A percentile compares a stretch with the other conserved stretches of the same genome.
These are phyloP conservation scores for Apotomis betuletana DNA, from an alignment of 2,888 invertebrate species.

Conservation along the genomic window DNA sequence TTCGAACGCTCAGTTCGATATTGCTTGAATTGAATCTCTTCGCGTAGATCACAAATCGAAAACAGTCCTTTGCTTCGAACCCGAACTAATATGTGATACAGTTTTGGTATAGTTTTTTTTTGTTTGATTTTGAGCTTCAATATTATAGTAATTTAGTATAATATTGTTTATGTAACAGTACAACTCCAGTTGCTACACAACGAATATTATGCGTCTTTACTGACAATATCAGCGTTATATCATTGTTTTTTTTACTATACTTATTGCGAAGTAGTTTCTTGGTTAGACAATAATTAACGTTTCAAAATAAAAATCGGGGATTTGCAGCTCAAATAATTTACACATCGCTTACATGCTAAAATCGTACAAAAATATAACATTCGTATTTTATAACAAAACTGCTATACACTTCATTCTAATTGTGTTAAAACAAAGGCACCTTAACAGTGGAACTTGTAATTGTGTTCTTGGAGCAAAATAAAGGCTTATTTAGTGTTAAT, in stretches of 20 bases:
- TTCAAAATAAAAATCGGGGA: neutral
- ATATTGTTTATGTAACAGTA: slow-evolving; percentile 56
- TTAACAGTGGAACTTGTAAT: neutral
- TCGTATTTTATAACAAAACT: slow-evolving; percentile 20
- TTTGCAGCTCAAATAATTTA: slow-evolving; percentile 21
- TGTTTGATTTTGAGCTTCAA: slow-evolving; percentile 33
- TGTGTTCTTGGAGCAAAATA: neutral
- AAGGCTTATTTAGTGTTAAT: slow-evolving; percentile 1
- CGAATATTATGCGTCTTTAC: slow-evolving; percentile 23
- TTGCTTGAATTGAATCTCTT: slow-evolving; percentile 1
- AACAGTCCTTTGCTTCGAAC: neutral
- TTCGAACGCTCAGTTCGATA: neutral
- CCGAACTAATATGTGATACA: neutral
- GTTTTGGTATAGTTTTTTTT: neutral
- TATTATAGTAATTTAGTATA: slow-evolving; percentile 39
- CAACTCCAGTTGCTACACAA: slow-evolving; percentile 66
- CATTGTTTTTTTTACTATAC: neutral
- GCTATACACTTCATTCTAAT: slow-evolving; percentile 7
- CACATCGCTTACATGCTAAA: slow-evolving; percentile 30
- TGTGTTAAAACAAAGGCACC: slow-evolving; percentile 24
- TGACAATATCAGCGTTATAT: neutral
- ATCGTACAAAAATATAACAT: slow-evolving; percentile 37
- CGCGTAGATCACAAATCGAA: neutral
- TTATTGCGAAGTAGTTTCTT: neutral
- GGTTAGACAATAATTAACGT: neutral